Percentiles rank a stretch among this genome's conserved stretches.
Conservation (phyloP, 2,888 invertebrate genomes). For the Thelaira solivaga region DNA sequence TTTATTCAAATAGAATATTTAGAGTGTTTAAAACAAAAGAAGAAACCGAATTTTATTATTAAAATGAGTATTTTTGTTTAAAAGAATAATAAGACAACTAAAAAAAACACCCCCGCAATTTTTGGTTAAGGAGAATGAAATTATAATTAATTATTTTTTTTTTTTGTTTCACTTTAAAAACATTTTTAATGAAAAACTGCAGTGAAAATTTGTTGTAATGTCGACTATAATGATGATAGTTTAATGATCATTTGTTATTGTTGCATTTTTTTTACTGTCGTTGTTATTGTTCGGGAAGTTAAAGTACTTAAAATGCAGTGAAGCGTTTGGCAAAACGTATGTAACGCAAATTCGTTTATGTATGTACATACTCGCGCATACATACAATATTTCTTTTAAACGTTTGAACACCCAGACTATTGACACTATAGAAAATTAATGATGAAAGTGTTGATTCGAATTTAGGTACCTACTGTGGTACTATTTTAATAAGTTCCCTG, state of each 20-base stretch:
- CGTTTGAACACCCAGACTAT: slow-evolving; percentile 42
- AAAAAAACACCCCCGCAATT: slow-evolving; percentile 50
- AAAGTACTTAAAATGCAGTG: slow-evolving; percentile 61
- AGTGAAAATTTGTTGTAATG: slow-evolving; percentile 6
- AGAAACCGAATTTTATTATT: slow-evolving; percentile 27
- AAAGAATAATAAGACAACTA: neutral
- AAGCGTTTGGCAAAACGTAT: slow-evolving; percentile 59
- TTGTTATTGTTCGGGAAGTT: slow-evolving; percentile 57
- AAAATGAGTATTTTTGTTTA: neutral
- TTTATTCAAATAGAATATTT: neutral
- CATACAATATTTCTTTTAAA: slow-evolving; percentile 16
- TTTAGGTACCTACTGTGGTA: slow-evolving; percentile 2
- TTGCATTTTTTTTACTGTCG: neutral
- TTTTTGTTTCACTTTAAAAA: slow-evolving; percentile 26
- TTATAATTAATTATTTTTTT: slow-evolving; percentile 23
- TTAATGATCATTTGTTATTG: slow-evolving; percentile 31
- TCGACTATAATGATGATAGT: neutral
- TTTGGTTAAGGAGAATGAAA: slow-evolving; percentile 12
- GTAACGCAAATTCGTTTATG: slow-evolving; percentile 39
- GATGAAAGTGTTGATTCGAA: neutral
- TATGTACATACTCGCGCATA: no score
- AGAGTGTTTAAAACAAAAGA: slow-evolving; percentile 31
- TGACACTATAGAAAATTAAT: neutral
- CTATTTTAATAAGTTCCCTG: no score
- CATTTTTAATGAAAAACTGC: slow-evolving; percentile 31